Base-by-base conservation (phyloP, 2,113 vertebrate genomes). In the Uria lomvia region DNA sequence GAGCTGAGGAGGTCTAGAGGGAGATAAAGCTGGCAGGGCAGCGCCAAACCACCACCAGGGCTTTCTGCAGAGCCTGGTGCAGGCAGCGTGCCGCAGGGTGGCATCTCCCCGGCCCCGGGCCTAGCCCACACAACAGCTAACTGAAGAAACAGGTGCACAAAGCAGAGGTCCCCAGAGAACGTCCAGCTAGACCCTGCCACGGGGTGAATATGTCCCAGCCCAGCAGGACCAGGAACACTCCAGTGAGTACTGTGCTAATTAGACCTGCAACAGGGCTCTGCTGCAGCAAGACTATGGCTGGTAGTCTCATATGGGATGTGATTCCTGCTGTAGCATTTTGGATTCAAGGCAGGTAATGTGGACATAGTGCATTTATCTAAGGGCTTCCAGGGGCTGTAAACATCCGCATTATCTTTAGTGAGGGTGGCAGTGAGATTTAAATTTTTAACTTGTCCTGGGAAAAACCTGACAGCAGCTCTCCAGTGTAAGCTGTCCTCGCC, bases 361-460 rank as follows among this genome's bases (percentile, higher is more conserved):
- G 78, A 59, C 71, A 58, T 14, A 68, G 43, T 34, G 59, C 36
- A 36, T 87, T 92, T 86, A 94, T 80, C 66, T 90, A 60, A 86
- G 43, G 17, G 42, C 21, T 88, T 92, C 67, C 52, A 86, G 24
- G 38, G 82, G 68, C 82, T 96, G 38, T 70, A 86, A 90, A 75
- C 55, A 93, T 94, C 90, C 94, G 65, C 72, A 76, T 88, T 84
- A 90, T 60, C 40, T 79, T 90, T 29, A 66, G 63, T n/a, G 62
- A 76, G 50, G 68, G 74, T 40, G 36, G 85, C 53, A 77, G 52
- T 3, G 40, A 73, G 32, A 84, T 72, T 68, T 62, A 81, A 58
- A 85, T 70, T 87, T 90, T 78, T 47, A 68, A 50, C 27, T 89
- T 83, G 36, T 92, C 53, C 73, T 34, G 62, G 71, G 47, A 30